phyloP scores from a whole-genome alignment of 2,888 invertebrate genomes.

The Corythucha ciliata region DNA sequence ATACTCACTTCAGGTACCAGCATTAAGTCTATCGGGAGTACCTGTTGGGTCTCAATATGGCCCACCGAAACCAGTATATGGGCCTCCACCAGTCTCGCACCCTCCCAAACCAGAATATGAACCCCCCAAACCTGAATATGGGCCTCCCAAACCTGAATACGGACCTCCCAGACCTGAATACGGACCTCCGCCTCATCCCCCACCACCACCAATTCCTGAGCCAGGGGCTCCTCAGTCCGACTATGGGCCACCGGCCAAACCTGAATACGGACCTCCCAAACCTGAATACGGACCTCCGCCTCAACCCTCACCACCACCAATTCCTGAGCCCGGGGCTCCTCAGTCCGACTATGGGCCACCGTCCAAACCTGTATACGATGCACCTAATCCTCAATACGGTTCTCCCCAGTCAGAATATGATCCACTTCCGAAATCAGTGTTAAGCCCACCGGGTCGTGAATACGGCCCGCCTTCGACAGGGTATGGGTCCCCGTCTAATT shows the following conservation, averaged over 20 bases:
- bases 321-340: constrained; percentile 35
- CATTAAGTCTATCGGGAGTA: too few species aligned
- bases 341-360: constrained; percentile 23
- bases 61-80: constrained; percentile 27
- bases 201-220: constrained; percentile 34
- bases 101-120: constrained; percentile 33
- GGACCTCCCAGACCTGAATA: constrained; percentile 26
- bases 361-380: background rate
- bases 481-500: constrained; percentile 33
- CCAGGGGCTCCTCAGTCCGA: too few species aligned
- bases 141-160: constrained; percentile 28
- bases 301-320: constrained; percentile 17
- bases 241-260: constrained; percentile 38
- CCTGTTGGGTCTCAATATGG: too few species aligned
- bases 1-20: constrained; percentile 29
- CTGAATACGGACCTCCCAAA: constrained; percentile 38
- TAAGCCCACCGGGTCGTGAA: constrained; percentile 17
- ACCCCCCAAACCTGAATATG: constrained; percentile 33
- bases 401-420: constrained; percentile 25
- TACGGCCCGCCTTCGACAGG: constrained; percentile 36
- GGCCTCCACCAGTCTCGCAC: constrained; percentile 17
- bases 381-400: constrained; percentile 34
- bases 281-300: constrained; percentile 36
- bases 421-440: background rate
- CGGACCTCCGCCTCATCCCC: constrained; percentile 20